Percentiles rank a stretch among this genome's conserved stretches.
phyloP scores from a whole-genome alignment of 1,140 invertebrate genomes.

The Anastatus disparis region DNA sequence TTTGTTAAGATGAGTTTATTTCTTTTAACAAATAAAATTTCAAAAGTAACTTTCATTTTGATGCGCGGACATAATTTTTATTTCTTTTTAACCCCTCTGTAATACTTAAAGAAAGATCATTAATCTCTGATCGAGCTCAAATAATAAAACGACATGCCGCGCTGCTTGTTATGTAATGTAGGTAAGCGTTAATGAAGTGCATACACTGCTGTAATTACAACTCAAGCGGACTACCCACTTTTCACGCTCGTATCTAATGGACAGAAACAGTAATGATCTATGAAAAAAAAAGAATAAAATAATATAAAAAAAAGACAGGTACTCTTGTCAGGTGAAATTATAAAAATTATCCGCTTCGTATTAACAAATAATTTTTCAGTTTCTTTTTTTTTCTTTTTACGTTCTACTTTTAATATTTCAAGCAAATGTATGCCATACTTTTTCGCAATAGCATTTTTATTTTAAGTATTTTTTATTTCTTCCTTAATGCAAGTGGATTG shows the following conservation, averaged over 20 bases:
- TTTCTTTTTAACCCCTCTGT: constrained; percentile 55
- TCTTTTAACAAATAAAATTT: constrained; percentile 27
- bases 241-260: constrained; percentile 51
- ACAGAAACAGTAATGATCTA: constrained; percentile 46
- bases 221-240: constrained; percentile 57
- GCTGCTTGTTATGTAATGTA: constrained; percentile 57
- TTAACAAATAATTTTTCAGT: constrained; percentile 7
- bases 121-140: constrained; percentile 58
- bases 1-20: too few species aligned
- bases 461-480: too few species aligned
- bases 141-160: constrained; percentile 60
- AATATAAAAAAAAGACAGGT: not conserved
- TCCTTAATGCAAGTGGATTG: too few species aligned
- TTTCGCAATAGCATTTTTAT: too few species aligned
- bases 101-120: constrained; percentile 53
- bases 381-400: constrained; percentile 16
- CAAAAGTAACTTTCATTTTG: constrained; percentile 30
- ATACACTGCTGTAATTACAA: constrained; percentile 61
- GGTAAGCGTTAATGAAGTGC: constrained; percentile 63
- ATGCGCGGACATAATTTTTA: constrained; percentile 47
- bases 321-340: constrained; percentile 8
- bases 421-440: too few species aligned
- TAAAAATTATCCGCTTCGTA: constrained; percentile 1
- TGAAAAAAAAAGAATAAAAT: too few species aligned
- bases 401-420: not conserved